A percentile compares a stretch with the other conserved stretches of the same genome.
Conservation (phyloP, 2,888 invertebrate genomes). For the Drosophila paranaensis region DNA sequence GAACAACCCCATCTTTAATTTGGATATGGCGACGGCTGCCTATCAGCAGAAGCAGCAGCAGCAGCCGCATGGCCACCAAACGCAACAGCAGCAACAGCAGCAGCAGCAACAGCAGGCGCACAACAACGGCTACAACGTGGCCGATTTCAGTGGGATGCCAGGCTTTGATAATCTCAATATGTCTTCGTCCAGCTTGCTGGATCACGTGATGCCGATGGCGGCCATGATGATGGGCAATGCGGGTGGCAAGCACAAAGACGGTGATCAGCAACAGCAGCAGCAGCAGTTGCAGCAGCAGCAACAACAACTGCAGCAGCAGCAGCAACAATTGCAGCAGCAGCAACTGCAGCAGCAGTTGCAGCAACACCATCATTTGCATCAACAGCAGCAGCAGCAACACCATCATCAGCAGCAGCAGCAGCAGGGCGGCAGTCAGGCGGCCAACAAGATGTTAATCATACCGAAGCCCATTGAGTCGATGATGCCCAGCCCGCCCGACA, state of each 20-base stretch:
- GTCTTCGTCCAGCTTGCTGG: constrained; percentile 81
- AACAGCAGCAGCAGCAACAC: constrained; percentile 34
- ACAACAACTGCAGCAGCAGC: constrained; percentile 63
- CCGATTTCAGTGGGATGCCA: constrained; percentile 69
- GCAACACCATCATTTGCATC: constrained; percentile 83
- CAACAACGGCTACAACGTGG: constrained; percentile 82
- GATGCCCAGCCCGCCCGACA: constrained; percentile 87
- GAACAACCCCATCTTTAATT: constrained; percentile 73
- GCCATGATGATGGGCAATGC: constrained; percentile 75
- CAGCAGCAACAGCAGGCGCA: constrained; percentile 77
- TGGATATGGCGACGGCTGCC: constrained; percentile 81
- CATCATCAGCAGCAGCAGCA: constrained; percentile 56
- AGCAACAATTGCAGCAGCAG: constrained; percentile 50
- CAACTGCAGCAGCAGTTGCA: constrained; percentile 62
- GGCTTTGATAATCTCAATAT: constrained; percentile 81
- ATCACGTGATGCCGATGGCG: constrained; percentile 73
- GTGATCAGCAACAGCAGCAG: constrained; percentile 56
- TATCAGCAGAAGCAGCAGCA: constrained; percentile 51
- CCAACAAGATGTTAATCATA: constrained; percentile 87
- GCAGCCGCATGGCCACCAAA: constrained; percentile 67
- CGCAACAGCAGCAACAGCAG: constrained; percentile 68
- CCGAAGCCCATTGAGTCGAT: constrained; percentile 89
- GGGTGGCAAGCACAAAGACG: constrained; percentile 60
- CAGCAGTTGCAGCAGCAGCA: constrained; percentile 54
- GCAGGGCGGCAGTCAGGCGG: constrained; percentile 84